A percentile compares a stretch with the other conserved stretches of the same genome.
phyloP scores from a whole-genome alignment of 2,113 vertebrate species.

The Cheilinus undulatus region DNA sequence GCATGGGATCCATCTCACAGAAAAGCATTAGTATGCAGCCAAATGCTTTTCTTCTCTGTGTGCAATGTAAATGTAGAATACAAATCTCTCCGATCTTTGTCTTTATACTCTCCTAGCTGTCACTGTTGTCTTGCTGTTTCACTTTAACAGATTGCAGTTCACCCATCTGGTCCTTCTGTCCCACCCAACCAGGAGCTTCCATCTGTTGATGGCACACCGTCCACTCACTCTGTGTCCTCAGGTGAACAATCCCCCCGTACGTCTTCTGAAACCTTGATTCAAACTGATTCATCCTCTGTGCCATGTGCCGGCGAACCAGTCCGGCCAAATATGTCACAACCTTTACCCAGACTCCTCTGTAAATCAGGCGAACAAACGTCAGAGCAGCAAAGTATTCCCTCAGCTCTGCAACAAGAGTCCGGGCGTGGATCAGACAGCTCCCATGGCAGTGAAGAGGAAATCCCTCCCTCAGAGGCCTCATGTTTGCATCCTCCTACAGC shows the following conservation, averaged over 20 bases:
- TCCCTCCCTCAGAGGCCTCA: constrained; percentile 25
- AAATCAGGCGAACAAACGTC: constrained; percentile 40
- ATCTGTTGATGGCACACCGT: constrained; percentile 53
- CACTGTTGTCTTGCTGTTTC: constrained; percentile 59
- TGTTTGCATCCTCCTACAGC: constrained; percentile 7
- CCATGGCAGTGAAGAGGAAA: constrained; percentile 45
- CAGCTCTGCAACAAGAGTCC: constrained; percentile 22
- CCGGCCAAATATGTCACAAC: constrained; percentile 50
- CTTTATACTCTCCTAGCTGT: constrained; percentile 43
- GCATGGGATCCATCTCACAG: constrained; percentile 62
- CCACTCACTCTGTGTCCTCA: constrained; percentile 51
- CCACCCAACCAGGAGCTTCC: constrained; percentile 58
- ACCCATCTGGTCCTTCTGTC: constrained; percentile 48
- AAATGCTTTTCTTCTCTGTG: constrained; percentile 60
- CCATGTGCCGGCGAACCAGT: constrained; percentile 41
- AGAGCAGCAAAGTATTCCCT: constrained; percentile 43
- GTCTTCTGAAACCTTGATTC: constrained; percentile 48
- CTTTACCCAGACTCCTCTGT: constrained; percentile 55
- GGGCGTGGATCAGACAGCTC: constrained; percentile 43
- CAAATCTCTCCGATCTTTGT: constrained; percentile 22
- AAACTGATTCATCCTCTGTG: constrained; percentile 45
- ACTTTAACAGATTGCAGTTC: constrained; percentile 64
- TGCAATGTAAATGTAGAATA: constrained; percentile 36
- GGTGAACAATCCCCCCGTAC: constrained; percentile 45
- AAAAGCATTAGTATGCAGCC: constrained; percentile 62